A percentile compares a stretch with the other conserved stretches of the same genome.
These are phyloP conservation scores for Ennomos quercinarius DNA, from an alignment of 2,888 invertebrate genomes.

Conservation along the genomic window DNA sequence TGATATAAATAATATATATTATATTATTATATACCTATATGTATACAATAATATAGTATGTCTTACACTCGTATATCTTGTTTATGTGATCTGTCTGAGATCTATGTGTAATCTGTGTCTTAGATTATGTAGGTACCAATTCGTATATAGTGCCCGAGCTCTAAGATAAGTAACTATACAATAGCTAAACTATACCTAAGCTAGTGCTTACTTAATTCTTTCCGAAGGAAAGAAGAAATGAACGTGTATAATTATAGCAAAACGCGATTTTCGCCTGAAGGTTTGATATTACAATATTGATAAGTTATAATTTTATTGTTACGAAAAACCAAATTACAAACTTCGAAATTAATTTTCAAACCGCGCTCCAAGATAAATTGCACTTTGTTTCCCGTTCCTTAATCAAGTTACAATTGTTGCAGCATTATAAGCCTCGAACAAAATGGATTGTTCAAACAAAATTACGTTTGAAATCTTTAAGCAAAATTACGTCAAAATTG, in stretches of 20 bases:
- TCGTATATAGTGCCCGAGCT: no score
- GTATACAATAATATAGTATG: no score
- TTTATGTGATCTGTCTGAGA: no score
- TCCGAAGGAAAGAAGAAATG: no score
- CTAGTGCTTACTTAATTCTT: no score
- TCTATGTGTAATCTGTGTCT: no score
- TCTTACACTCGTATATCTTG: no score
- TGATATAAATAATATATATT: no score
- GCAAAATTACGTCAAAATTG: constrained; percentile 25
- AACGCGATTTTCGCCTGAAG: background rate
- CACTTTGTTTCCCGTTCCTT: constrained; percentile 45
- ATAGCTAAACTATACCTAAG: no score
- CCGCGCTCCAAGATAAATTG: constrained; percentile 37
- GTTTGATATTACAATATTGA: constrained; percentile 18
- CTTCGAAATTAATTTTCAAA: constrained; percentile 37
- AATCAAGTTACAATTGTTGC: constrained; percentile 42
- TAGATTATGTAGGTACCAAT: no score
- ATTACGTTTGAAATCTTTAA: constrained; percentile 37
- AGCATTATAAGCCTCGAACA: constrained; percentile 35
- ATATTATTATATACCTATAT: no score
- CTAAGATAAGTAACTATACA: no score
- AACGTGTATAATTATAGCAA: background rate
- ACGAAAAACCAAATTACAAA: constrained; percentile 22
- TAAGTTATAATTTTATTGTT: constrained; percentile 23
- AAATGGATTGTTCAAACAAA: constrained; percentile 45